Percentiles rank a stretch among this genome's conserved stretches.
Evolutionary conservation across 2,113 vertebrate genomes (phyloP).

Genomic region (Carollia perspicillata): DNA sequence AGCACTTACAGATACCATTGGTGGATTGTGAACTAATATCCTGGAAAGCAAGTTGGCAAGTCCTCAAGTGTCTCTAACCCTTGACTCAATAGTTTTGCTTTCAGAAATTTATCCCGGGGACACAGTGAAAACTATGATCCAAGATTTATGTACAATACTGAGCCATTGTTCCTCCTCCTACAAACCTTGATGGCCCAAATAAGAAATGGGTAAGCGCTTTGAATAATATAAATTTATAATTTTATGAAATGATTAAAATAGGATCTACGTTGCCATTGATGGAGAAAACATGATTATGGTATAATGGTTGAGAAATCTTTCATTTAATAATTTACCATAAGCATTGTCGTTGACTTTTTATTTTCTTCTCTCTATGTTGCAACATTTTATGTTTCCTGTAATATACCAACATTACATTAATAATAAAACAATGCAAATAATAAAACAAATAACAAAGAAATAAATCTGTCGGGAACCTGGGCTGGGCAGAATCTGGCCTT

Average conservation of each 20-base stretch:
- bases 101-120: background rate
- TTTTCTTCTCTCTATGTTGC: background rate
- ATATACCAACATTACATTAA: background rate
- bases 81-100: background rate
- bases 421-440: background rate
- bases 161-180: background rate
- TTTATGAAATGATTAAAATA: background rate
- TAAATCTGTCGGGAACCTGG: no score
- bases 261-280: background rate
- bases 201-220: background rate
- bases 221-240: background rate
- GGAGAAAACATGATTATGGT: background rate
- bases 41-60: background rate
- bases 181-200: background rate
- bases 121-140: background rate
- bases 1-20: rapidly evolving
- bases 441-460: background rate
- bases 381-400: background rate
- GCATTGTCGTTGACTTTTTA: background rate
- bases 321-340: background rate
- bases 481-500: no score
- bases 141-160: background rate
- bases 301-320: background rate
- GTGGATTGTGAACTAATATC: background rate
- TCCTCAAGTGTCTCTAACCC: background rate